Conservation (phyloP, 2,797 vertebrate species). For the Etheostoma perlongum region DNA sequence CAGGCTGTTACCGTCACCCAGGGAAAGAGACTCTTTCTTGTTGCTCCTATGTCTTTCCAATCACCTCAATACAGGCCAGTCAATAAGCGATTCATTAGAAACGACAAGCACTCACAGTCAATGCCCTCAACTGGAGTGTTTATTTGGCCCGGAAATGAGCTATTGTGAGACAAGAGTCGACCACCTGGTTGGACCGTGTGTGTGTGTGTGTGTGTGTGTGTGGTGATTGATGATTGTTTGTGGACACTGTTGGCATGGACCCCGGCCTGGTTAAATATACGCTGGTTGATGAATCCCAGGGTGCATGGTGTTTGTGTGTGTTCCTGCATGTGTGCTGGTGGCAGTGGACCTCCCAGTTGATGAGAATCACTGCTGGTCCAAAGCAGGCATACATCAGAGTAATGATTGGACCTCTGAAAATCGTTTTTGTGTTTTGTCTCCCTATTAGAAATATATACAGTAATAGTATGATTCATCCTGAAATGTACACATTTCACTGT, state of each 20-base stretch:
- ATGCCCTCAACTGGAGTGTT: constrained; percentile 59
- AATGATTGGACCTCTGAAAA: constrained; percentile 12
- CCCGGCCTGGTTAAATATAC: constrained; percentile 68
- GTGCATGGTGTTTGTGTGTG: constrained; percentile 29
- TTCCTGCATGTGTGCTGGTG: constrained; percentile 21
- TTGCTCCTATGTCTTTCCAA: constrained; percentile 45
- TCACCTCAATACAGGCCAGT: constrained; percentile 59
- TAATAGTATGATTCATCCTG: too few relatives aligned
- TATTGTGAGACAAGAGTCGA: constrained; percentile 67
- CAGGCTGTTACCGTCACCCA: constrained; percentile 54
- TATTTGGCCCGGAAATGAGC: constrained; percentile 71
- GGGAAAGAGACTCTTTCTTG: constrained; percentile 22
- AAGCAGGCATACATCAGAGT: constrained; percentile 55
- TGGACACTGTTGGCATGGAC: constrained; percentile 72
- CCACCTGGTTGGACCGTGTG: constrained; percentile 63
- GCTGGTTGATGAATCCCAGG: constrained; percentile 67
- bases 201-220: constrained; percentile 30
- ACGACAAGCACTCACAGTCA: constrained; percentile 62
- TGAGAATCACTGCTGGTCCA: constrained; percentile 48
- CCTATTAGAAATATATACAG: neutral
- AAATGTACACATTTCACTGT: neutral
- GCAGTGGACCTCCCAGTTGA: constrained; percentile 52
- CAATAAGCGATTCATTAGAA: constrained; percentile 72
- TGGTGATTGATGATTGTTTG: constrained; percentile 76
- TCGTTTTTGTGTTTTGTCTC: neutral